Percentiles rank a stretch among this genome's conserved stretches.
Evolutionary conservation across 2,797 vertebrate species (phyloP).

Genomic region (Notoglanidium macrostoma): DNA sequence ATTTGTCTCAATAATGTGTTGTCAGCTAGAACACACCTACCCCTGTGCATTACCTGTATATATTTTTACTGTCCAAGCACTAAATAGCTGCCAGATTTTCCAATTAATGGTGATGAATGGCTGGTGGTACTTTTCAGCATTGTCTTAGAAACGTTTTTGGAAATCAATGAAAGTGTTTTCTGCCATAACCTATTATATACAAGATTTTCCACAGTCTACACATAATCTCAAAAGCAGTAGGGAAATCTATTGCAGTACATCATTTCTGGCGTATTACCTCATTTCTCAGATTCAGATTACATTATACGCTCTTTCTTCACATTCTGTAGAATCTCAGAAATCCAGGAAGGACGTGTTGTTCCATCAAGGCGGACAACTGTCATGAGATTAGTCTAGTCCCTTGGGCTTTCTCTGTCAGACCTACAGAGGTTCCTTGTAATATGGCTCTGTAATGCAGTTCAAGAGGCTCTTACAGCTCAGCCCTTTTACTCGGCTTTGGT

Average conservation of each 20-base stretch:
- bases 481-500: not conserved
- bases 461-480: constrained; percentile 3
- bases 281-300: constrained; percentile 8
- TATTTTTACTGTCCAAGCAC: not conserved
- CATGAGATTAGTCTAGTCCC: not conserved
- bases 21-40: not conserved
- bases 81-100: constrained; percentile 1
- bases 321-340: not conserved
- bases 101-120: not conserved
- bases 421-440: constrained; percentile 3
- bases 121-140: not conserved
- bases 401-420: not conserved
- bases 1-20: not conserved
- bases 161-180: not conserved
- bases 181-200: not conserved
- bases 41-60: not conserved
- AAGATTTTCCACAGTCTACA: not conserved
- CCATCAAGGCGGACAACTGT: not conserved
- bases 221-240: not conserved
- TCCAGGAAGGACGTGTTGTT: not conserved
- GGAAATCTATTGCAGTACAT: not conserved
- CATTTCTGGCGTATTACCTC: not conserved
- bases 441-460: not conserved
- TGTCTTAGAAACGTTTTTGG: not conserved
- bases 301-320: not conserved